Conservation (phyloP, 2,797 vertebrate species). For the Moxostoma hubbsi region DNA sequence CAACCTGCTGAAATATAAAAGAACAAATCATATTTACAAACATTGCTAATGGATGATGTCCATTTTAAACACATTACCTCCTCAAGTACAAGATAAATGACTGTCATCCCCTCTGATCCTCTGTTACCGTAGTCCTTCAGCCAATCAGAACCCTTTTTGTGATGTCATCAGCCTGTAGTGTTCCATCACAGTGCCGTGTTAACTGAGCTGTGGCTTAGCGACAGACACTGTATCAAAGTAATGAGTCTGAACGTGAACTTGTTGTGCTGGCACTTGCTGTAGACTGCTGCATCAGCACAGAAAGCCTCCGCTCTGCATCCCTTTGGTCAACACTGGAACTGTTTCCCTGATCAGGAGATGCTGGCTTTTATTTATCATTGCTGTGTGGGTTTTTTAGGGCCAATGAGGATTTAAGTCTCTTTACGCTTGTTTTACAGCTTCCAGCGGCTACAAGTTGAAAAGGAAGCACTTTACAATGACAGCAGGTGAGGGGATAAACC, state of each 20-base stretch:
- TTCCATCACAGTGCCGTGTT: neutral
- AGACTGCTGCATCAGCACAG: conserved; percentile 35
- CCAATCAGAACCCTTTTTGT: neutral
- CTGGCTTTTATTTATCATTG: conserved; percentile 16
- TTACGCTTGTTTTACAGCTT: conserved; percentile 73
- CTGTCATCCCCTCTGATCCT: conserved; percentile 3
- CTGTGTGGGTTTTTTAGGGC: neutral
- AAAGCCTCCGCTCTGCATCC: neutral
- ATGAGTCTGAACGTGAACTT: conserved; percentile 39
- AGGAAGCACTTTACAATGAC: conserved; percentile 91
- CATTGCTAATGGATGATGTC: neutral
- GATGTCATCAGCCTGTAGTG: neutral
- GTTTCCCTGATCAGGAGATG: neutral
- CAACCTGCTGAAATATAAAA: conserved; percentile 6
- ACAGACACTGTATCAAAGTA: conserved; percentile 28
- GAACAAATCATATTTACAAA: neutral
- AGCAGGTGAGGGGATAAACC: conserved; percentile 80
- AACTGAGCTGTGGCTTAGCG: conserved; percentile 3
- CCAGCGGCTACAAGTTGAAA: conserved; percentile 86
- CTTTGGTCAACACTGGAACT: neutral
- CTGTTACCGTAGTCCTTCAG: neutral
- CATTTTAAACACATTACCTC: conserved; percentile 19
- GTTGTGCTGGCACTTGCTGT: conserved; percentile 8
- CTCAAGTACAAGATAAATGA: neutral
- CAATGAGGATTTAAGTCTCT: neutral